Evolutionary conservation across 2,113 vertebrate species (phyloP), one percentile per base, ranked within the genome.

Genomic region (Tichodroma muraria): DNA sequence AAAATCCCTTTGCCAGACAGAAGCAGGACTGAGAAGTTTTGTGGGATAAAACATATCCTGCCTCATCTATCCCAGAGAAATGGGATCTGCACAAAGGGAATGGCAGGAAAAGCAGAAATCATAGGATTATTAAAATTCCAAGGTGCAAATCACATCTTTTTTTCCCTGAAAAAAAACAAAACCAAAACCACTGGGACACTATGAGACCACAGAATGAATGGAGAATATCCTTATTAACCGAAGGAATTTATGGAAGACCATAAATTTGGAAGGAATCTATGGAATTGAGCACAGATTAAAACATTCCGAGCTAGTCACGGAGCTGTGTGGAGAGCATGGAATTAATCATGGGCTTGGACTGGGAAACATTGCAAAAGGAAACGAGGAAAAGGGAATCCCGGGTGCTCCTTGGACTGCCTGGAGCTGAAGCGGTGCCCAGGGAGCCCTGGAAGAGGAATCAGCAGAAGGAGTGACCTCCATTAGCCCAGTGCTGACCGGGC

Each of bases 381-480:
- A 2, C 4, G 13, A 49, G n/a, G 33, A 28, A 66, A 50, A 73
- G 54, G 28, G 66, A 79, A 83, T 63, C 10, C 6, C 30, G 42
- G 30, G 47, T 93, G 88, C 82, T 93, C 30, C 4, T n/a, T 89
- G 94, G 88, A 31, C 78, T 85, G 90, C 84, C 77, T 31, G 65
- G 45, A 47, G 77, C 88, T 63, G 68, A 31, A 91, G 13, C 6
- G 49, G 88, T 75, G 44, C 59, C 88, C 68, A 81, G 87, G 86
- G 89, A 96, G 47, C 63, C 68, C 45, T 73, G 75, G 57, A 76
- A 21, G 52, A 65, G 63, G 45, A 95, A 85, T 63, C 92, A 95
- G 87, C 94, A 77, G 54, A 59, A 93, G 93, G 77, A 94, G 64
- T 73, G 94, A 94, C 89, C 91, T 96, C 86, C 88, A 53, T 86